A percentile compares a stretch with the other conserved stretches of the same genome.
Conservation (phyloP, 2,797 vertebrate species). For the Prunella strophiata region DNA sequence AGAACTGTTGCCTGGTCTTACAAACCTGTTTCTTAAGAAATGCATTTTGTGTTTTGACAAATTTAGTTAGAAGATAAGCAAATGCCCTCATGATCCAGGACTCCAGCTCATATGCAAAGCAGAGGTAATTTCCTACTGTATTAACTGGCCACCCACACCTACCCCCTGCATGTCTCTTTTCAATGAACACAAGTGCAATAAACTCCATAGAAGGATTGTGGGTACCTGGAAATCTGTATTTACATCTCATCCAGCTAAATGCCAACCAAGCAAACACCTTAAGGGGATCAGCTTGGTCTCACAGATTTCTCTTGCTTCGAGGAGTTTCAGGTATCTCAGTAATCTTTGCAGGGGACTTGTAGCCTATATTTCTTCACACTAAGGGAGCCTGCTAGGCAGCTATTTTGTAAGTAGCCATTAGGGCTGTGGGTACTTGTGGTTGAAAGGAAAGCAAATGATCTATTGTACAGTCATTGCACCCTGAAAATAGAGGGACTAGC, state of each 20-base stretch:
- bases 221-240: not conserved
- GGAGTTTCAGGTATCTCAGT: not conserved
- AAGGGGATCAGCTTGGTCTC: not conserved
- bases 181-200: not conserved
- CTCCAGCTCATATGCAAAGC: not conserved
- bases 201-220: not conserved
- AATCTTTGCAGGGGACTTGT: not conserved
- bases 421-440: not conserved
- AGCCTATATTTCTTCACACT: not conserved
- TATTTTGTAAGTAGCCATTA: not conserved
- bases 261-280: not conserved
- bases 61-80: not conserved
- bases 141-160: not conserved
- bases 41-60: not conserved
- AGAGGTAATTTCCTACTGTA: not conserved
- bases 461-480: not conserved
- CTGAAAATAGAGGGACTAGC: not conserved
- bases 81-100: not conserved
- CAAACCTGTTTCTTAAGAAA: not conserved
- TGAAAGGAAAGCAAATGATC: not conserved
- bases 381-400: not conserved
- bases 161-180: not conserved
- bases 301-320: not conserved
- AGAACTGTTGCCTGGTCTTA: not conserved
- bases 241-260: not conserved